Percentiles rank a stretch among this genome's conserved stretches.
Evolutionary conservation across 2,113 vertebrate genomes (phyloP).

Genomic region (Bufo gargarizans): DNA sequence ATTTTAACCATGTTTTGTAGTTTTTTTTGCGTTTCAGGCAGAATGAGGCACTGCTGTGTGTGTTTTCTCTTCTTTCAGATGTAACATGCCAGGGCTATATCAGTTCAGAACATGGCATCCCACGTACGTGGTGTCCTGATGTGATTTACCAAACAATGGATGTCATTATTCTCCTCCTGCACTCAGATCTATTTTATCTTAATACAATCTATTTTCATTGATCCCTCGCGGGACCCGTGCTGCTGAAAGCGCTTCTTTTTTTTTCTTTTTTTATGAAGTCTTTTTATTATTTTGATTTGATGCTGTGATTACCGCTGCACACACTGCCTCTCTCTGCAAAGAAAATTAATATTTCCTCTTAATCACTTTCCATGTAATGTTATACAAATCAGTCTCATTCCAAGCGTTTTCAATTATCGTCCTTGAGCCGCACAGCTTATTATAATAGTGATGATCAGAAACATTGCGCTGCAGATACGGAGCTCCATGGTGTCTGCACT

Average conservation of each 20-base stretch:
- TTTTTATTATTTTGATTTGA: constrained; percentile 48
- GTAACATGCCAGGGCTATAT: neutral
- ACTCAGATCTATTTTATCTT: constrained; percentile 38
- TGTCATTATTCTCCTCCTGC: constrained; percentile 11
- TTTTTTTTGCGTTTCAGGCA: neutral
- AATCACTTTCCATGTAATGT: constrained; percentile 48
- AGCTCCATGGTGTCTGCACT: neutral
- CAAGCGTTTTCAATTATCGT: constrained; percentile 42
- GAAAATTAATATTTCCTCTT: constrained; percentile 53
- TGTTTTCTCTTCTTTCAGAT: neutral
- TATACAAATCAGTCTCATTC: constrained; percentile 38
- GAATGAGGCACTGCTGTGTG: neutral
- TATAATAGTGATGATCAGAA: neutral
- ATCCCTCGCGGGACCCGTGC: neutral
- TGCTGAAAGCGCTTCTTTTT: neutral
- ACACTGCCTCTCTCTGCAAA: constrained; percentile 16
- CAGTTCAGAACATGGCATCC: neutral
- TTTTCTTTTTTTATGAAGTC: constrained; percentile 45
- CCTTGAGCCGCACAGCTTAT: neutral
- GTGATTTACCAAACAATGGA: constrained; percentile 19
- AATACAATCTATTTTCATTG: constrained; percentile 46
- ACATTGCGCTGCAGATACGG: neutral
- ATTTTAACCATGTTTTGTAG: neutral
- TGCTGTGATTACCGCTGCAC: constrained; percentile 46
- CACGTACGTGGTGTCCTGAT: constrained; percentile 22